Conservation (phyloP, 2,888 invertebrate genomes). For the Erynnis tages region DNA sequence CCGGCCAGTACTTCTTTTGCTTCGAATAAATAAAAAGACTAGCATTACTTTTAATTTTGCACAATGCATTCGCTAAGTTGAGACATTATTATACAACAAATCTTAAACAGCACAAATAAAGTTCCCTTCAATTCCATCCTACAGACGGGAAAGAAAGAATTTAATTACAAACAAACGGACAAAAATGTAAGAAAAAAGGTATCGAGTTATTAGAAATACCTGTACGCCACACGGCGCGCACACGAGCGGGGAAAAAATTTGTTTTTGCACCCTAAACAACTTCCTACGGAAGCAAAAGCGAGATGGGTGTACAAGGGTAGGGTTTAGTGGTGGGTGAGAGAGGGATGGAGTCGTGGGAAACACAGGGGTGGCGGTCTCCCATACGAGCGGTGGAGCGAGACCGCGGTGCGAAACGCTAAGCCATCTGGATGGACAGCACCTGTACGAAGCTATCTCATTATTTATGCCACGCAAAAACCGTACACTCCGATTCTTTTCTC, state of each 20-base stretch:
- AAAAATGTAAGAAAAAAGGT: neutral
- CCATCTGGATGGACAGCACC: constrained; percentile 47
- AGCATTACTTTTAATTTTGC: too few species aligned
- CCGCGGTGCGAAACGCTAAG: constrained; percentile 42
- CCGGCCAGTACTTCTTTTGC: too few species aligned
- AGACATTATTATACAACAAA: too few species aligned
- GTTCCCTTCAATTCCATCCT: neutral
- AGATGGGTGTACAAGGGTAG: constrained; percentile 33
- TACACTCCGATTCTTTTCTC: too few species aligned
- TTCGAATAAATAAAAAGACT: too few species aligned
- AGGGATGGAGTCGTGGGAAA: constrained; percentile 71
- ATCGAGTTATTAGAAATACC: constrained; percentile 24
- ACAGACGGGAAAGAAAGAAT: neutral
- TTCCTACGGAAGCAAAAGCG: constrained; percentile 73
- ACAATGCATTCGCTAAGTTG: too few species aligned
- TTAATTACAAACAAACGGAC: constrained; percentile 7
- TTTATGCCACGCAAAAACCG: constrained; percentile 30
- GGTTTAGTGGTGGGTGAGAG: constrained; percentile 36
- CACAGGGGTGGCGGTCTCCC: constrained; percentile 77
- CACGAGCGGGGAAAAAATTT: constrained; percentile 65
- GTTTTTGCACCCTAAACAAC: constrained; percentile 70
- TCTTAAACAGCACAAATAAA: too few species aligned
- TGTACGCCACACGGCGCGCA: constrained; percentile 63
- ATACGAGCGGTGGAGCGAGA: constrained; percentile 70
- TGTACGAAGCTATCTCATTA: constrained; percentile 41